Percentiles rank a stretch among this genome's conserved stretches.
These are phyloP conservation scores for Lepidurus packardi DNA, from an alignment of 1,140 invertebrate species.

Conservation along the genomic window DNA sequence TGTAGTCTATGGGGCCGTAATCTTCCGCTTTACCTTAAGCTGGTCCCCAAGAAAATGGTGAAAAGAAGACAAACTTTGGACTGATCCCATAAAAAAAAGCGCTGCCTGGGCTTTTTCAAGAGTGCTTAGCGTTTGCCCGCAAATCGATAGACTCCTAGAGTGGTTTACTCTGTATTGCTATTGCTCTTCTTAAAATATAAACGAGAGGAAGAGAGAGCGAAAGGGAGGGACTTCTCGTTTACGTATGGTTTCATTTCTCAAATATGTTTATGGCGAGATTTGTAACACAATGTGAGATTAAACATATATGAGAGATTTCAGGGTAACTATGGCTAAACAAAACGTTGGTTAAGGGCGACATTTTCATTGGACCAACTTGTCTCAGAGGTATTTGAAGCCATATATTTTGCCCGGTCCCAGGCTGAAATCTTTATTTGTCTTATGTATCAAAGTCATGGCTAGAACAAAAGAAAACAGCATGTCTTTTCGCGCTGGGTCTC, in stretches of 20 bases:
- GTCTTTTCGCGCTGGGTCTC: background rate
- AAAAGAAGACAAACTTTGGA: background rate
- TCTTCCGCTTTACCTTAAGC: background rate
- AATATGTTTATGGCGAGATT: too few species aligned
- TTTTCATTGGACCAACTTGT: background rate
- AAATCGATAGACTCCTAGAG: constrained; percentile 18
- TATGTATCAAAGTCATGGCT: background rate
- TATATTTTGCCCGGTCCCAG: background rate
- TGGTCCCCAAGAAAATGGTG: constrained; percentile 7
- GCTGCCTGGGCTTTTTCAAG: background rate
- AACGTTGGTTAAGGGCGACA: background rate
- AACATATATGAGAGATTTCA: too few species aligned
- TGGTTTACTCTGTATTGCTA: constrained; percentile 17
- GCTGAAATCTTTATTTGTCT: background rate
- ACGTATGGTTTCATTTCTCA: too few species aligned
- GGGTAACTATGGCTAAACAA: too few species aligned
- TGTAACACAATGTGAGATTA: too few species aligned
- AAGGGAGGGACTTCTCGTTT: too few species aligned
- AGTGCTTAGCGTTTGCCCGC: constrained; percentile 5
- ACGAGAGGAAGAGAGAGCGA: background rate
- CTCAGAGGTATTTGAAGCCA: background rate
- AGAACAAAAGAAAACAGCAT: background rate
- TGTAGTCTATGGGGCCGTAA: background rate
- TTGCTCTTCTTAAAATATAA: constrained; percentile 10
- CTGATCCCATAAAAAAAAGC: constrained; percentile 22